A percentile compares a stretch with the other conserved stretches of the same genome.
These are phyloP conservation scores for Chrysomela aeneicollis DNA, from an alignment of 2,888 invertebrate species.

Conservation along the genomic window DNA sequence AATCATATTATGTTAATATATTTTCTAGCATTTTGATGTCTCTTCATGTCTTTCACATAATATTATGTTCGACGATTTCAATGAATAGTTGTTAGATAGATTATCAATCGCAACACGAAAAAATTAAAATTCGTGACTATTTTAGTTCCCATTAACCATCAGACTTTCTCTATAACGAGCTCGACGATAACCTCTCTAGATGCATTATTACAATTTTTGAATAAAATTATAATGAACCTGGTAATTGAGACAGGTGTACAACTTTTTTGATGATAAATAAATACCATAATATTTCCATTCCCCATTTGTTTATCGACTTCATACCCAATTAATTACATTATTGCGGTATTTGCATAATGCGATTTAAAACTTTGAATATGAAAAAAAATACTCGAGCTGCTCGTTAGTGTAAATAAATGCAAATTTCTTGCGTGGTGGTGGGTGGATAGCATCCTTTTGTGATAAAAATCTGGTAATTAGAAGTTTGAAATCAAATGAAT, in stretches of 20 bases:
- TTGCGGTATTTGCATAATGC: slow-evolving; percentile 27
- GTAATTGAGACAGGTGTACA: slow-evolving; percentile 20
- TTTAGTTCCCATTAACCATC: slow-evolving; percentile 4
- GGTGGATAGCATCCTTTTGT: slow-evolving; percentile 5
- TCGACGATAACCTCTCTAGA: not conserved
- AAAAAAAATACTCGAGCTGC: not conserved
- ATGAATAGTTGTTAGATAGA: not conserved
- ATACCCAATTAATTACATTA: slow-evolving; percentile 24
- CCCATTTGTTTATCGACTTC: slow-evolving; percentile 22
- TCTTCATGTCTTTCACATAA: slow-evolving; percentile 37
- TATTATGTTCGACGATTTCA: slow-evolving; percentile 27
- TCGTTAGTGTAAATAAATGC: slow-evolving; percentile 1
- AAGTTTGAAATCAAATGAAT: slow-evolving; percentile 1
- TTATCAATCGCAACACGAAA: not conserved
- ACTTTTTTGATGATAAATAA: slow-evolving; percentile 19
- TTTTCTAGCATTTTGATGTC: slow-evolving; percentile 21
- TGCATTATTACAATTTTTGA: slow-evolving; percentile 14
- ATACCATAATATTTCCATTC: slow-evolving; percentile 10
- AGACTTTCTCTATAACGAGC: slow-evolving; percentile 21
- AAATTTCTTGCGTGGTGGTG: not conserved
- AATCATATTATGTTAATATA: no score
- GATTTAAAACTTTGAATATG: slow-evolving; percentile 15
- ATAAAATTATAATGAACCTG: slow-evolving; percentile 21
- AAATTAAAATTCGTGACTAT: not conserved
- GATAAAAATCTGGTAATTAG: slow-evolving; percentile 2